These are phyloP conservation scores for Chaetops frenatus DNA, from an alignment of 2,113 vertebrate species.

Conservation along the genomic window DNA sequence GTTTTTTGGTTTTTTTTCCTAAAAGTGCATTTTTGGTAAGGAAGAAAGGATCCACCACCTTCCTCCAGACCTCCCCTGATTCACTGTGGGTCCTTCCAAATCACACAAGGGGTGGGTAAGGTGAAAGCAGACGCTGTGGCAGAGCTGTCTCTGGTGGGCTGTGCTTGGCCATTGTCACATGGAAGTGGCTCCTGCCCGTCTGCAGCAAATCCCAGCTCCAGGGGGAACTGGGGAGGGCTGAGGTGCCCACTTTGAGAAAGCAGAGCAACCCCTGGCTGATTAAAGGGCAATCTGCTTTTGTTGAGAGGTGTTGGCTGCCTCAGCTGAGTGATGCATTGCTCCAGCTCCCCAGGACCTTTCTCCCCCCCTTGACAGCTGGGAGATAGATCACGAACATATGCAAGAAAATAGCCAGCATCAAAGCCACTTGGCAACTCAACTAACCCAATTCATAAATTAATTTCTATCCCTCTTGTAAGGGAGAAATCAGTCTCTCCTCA, in stretches of 20 bases:
- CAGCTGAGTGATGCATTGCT: background rate
- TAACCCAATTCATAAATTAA: conserved; percentile 26
- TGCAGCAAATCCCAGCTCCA: rapidly evolving
- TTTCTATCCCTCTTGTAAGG: conserved; percentile 21
- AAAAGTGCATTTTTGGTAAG: background rate
- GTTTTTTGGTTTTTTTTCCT: background rate
- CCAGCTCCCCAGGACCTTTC: background rate
- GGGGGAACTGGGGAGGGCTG: rapidly evolving
- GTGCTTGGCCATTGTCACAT: rapidly evolving
- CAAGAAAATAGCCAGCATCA: conserved; percentile 31
- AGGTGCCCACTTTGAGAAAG: background rate
- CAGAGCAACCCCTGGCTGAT: background rate
- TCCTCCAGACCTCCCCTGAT: background rate
- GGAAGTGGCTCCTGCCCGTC: background rate
- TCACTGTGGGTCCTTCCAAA: background rate
- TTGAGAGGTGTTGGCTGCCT: conserved; percentile 36
- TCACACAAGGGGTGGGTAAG: background rate
- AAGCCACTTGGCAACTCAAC: conserved; percentile 33
- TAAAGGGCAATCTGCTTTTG: background rate
- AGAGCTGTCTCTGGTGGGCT: rapidly evolving
- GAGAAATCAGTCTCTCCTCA: conserved; percentile 24
- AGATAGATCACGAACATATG: conserved; percentile 7
- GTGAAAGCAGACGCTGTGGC: rapidly evolving
- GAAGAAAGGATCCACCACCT: background rate
- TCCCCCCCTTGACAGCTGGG: conserved; percentile 26